Evolutionary conservation across 1,140 invertebrate species (phyloP).

Genomic region (Myzus persicae): DNA sequence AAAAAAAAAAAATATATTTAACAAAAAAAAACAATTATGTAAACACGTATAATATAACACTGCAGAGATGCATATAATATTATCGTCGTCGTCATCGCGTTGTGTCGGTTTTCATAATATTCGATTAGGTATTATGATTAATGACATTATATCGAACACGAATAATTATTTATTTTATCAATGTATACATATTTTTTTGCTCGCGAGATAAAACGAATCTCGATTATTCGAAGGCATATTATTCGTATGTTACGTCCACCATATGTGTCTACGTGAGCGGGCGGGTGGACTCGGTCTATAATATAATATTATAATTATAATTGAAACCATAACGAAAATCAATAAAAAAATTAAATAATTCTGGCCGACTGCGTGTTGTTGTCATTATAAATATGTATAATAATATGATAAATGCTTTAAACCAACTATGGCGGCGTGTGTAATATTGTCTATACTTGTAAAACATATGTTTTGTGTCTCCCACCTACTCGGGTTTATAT

Average conservation of each 20-base stretch:
- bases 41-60: not conserved
- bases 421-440: not conserved
- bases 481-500: not conserved
- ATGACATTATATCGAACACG: not conserved
- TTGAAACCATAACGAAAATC: conserved; percentile 7
- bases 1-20: not conserved
- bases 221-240: not conserved
- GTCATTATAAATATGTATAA: not conserved
- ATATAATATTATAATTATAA: not conserved
- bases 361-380: not conserved
- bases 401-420: not conserved
- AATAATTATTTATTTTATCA: not conserved
- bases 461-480: not conserved
- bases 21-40: conserved; percentile 8
- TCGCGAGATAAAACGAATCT: not conserved
- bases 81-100: not conserved
- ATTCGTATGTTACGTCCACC: not conserved
- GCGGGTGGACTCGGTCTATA: not conserved
- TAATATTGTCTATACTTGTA: not conserved
- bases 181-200: not conserved
- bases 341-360: conserved; percentile 26
- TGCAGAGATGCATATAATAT: not conserved
- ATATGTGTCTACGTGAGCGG: not conserved
- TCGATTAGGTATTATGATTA: not conserved
- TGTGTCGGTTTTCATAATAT: not conserved